Percentiles rank a stretch among this genome's conserved stretches.
These are phyloP conservation scores for Trichomalopsis sarcophagae DNA, from an alignment of 1,140 invertebrate species.

Conservation along the genomic window DNA sequence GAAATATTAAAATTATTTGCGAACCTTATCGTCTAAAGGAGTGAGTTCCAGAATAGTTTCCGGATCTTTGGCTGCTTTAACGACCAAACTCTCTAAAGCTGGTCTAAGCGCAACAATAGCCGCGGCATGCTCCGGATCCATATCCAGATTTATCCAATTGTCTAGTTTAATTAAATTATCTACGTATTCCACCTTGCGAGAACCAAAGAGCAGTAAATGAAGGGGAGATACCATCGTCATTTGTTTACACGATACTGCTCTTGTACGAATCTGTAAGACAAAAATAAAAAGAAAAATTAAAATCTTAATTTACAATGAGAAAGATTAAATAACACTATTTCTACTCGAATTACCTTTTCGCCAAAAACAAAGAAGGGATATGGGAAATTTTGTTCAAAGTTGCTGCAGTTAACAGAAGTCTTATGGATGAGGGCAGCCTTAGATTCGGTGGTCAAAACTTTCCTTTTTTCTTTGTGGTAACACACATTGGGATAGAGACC, in stretches of 20 bases:
- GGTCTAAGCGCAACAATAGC: constrained; percentile 90
- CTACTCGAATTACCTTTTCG: constrained; percentile 84
- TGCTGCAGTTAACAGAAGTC: constrained; percentile 96
- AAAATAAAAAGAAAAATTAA: constrained; percentile 31
- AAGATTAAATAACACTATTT: background rate
- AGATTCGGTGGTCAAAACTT: constrained; percentile 96
- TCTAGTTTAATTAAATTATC: constrained; percentile 86
- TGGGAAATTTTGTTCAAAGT: constrained; percentile 88
- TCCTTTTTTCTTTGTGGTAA: constrained; percentile 95
- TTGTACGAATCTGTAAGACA: constrained; percentile 85
- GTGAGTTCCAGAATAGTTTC: constrained; percentile 79
- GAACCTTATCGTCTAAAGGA: constrained; percentile 76
- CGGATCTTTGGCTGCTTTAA: constrained; percentile 86
- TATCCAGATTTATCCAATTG: constrained; percentile 94
- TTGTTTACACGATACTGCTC: constrained; percentile 97
- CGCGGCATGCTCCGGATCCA: constrained; percentile 86
- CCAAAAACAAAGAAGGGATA: constrained; percentile 98
- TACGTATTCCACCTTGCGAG: constrained; percentile 88
- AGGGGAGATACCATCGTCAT: constrained; percentile 97
- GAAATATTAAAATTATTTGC: constrained; percentile 30
- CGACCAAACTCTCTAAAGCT: constrained; percentile 89
- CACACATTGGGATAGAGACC: constrained; percentile 98
- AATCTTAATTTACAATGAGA: background rate
- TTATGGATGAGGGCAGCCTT: constrained; percentile 96
- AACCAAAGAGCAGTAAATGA: constrained; percentile 94